phyloP scores from a whole-genome alignment of 2,797 vertebrate species.

The Gymnothorax reevesii region DNA sequence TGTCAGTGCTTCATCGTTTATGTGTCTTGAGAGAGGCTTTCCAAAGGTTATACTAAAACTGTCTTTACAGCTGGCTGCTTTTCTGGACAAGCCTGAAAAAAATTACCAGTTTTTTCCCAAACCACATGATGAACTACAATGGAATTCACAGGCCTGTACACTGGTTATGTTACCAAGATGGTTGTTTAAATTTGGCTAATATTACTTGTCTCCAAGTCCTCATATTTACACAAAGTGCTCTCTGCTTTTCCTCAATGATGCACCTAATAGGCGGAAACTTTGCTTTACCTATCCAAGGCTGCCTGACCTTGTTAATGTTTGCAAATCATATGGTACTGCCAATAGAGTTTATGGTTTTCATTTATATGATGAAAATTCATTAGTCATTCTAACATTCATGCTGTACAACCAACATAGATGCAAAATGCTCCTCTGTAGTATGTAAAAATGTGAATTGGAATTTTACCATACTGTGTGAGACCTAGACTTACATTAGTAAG shows the following conservation, averaged over 20 bases:
- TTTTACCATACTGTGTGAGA: background rate
- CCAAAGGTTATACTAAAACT: background rate
- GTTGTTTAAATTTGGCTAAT: constrained; percentile 39
- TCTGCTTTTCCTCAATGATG: constrained; percentile 29
- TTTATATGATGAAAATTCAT: background rate
- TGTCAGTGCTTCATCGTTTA: background rate
- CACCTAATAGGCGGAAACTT: constrained; percentile 25
- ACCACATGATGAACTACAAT: constrained; percentile 11
- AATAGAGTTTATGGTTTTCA: background rate
- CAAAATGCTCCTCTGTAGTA: background rate
- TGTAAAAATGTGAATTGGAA: background rate
- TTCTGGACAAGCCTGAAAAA: background rate
- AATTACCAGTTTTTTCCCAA: constrained; percentile 2
- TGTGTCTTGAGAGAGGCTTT: background rate
- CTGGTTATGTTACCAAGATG: constrained; percentile 60
- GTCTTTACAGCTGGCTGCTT: constrained; percentile 1
- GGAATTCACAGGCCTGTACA: constrained; percentile 38
- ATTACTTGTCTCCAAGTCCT: constrained; percentile 19
- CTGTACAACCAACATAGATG: background rate
- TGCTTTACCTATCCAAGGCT: background rate
- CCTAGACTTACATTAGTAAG: too few species aligned
- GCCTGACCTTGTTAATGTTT: background rate
- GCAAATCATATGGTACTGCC: background rate
- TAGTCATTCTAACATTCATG: background rate
- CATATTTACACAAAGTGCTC: constrained; percentile 28